A percentile compares a stretch with the other conserved stretches of the same genome.
Evolutionary conservation across 2,113 vertebrate genomes (phyloP).

Genomic region (Salvelinus alpinus): DNA sequence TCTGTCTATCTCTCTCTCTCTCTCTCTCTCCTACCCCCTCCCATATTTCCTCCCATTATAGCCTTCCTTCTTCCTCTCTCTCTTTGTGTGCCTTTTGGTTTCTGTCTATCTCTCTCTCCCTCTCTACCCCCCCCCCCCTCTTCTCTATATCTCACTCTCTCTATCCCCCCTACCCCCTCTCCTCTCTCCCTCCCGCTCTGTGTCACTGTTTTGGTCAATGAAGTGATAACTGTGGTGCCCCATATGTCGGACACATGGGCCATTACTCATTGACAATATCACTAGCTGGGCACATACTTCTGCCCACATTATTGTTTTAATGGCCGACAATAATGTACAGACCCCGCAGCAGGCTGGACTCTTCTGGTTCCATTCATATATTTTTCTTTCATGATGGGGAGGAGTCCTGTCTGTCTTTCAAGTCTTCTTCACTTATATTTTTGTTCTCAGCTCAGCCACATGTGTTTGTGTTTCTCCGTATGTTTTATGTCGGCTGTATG

Average conservation of each 20-base stretch:
- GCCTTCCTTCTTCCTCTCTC: neutral
- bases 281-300: constrained; percentile 42
- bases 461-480: neutral
- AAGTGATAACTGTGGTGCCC: constrained; percentile 57
- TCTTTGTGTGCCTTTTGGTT: neutral
- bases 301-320: constrained; percentile 58
- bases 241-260: constrained; percentile 53
- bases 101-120: constrained; percentile 3
- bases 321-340: constrained; percentile 55
- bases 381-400: constrained; percentile 28
- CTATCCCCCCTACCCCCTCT: neutral
- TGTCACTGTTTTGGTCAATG: constrained; percentile 38
- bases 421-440: constrained; percentile 35
- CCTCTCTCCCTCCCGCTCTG: neutral
- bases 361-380: constrained; percentile 25
- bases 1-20: constrained; percentile 6
- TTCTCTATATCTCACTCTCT: constrained; percentile 5
- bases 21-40: neutral
- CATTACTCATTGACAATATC: constrained; percentile 53
- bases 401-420: constrained; percentile 34
- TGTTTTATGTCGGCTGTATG: neutral
- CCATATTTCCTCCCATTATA: neutral
- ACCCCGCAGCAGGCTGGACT: constrained; percentile 4
- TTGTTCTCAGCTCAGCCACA: neutral
- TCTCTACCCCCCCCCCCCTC: too few relatives aligned